A percentile compares a stretch with the other conserved stretches of the same genome.
Evolutionary conservation across 2,888 invertebrate genomes (phyloP).

Genomic region (Acronicta leporina): DNA sequence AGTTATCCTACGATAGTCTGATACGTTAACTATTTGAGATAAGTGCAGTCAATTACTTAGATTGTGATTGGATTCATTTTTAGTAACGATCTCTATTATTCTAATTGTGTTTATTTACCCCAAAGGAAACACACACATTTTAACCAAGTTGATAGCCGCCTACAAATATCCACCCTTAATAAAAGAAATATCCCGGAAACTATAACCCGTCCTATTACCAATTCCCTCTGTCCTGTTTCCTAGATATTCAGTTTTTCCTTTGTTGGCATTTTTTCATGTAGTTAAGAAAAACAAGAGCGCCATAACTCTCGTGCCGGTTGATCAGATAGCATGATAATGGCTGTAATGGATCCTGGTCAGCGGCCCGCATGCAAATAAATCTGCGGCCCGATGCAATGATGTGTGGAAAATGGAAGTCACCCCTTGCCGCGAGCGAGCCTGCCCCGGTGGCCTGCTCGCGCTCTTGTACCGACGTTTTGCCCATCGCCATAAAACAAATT

Average conservation of each 20-base stretch:
- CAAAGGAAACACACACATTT: conserved; percentile 36
- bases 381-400: conserved; percentile 89
- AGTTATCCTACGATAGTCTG: conserved; percentile 57
- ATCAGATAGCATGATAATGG: conserved; percentile 88
- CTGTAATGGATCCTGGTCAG: conserved; percentile 89
- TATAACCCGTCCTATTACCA: conserved; percentile 79
- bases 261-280: conserved; percentile 81
- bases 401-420: conserved; percentile 88
- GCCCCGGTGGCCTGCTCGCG: conserved; percentile 55
- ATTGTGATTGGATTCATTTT: conserved; percentile 29
- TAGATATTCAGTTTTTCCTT: conserved; percentile 76
- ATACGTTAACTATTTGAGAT: conserved; percentile 57
- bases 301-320: conserved; percentile 87
- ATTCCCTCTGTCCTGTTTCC: conserved; percentile 72
- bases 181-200: conserved; percentile 82
- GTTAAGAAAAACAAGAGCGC: conserved; percentile 86
- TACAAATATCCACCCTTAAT: conserved; percentile 63
- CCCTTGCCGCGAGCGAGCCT: conserved; percentile 69
- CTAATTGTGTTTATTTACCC: conserved; percentile 55
- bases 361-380: conserved; percentile 90
- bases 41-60: conserved; percentile 49
- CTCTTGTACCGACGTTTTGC: conserved; percentile 48
- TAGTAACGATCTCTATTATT: conserved; percentile 28
- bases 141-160: conserved; percentile 57
- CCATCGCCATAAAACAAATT: conserved; percentile 64